These are phyloP conservation scores for Oryctolagus cuniculus DNA, from an alignment of 2,113 vertebrate species.

Conservation along the genomic window mOryCun1.1 NC_091439.1:78579501-78580000, in stretches of 20 bases:
- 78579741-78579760: background rate
- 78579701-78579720: background rate
- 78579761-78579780: background rate
- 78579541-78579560: background rate
- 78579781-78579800: background rate
- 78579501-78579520: background rate
- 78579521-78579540: background rate
- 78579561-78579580: background rate
- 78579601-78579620: too few relatives aligned
- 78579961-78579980: background rate
- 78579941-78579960: background rate
- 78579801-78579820: background rate
- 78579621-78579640: background rate
- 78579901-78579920: background rate
- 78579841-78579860: too few relatives aligned
- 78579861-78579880: too few relatives aligned
- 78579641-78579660: background rate
- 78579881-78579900: too few relatives aligned
- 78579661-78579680: too few relatives aligned
- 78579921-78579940: background rate
- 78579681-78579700: background rate
- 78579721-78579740: background rate
- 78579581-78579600: background rate
- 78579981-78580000: background rate
- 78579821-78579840: background rate